These are phyloP conservation scores for Nemurella pictetii DNA, from an alignment of 2,888 invertebrate species.

Conservation along the genomic window DNA sequence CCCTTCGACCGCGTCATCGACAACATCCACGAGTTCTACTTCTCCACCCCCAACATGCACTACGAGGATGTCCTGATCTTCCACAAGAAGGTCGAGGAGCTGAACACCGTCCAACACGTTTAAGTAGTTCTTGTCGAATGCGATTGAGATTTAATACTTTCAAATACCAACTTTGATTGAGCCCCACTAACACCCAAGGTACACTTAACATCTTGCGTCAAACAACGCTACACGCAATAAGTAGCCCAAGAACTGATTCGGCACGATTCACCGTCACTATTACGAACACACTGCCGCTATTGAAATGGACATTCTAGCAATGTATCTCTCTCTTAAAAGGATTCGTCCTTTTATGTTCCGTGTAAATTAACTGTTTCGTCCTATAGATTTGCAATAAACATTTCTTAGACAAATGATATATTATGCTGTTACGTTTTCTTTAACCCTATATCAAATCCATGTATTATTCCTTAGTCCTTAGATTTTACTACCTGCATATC, in stretches of 20 bases:
- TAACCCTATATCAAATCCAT: not conserved
- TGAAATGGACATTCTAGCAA: not conserved
- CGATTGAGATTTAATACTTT: not conserved
- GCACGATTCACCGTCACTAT: not conserved
- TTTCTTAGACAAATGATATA: slow-evolving; percentile 5
- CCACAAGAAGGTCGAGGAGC: slow-evolving; percentile 54
- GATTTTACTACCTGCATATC: not conserved
- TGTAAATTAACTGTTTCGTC: slow-evolving; percentile 20
- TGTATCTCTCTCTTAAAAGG: slow-evolving; percentile 16
- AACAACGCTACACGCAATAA: not conserved
- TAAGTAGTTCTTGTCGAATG: not conserved
- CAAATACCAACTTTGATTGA: not conserved
- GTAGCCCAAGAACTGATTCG: slow-evolving; percentile 22
- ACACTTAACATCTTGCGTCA: not conserved
- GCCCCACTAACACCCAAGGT: not conserved
- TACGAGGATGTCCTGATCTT: slow-evolving; percentile 63
- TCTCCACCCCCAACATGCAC: slow-evolving; percentile 61
- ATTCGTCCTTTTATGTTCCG: not conserved
- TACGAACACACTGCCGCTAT: not conserved
- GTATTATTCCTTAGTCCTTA: not conserved
- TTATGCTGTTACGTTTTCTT: not conserved
- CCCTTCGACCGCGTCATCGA: slow-evolving; percentile 61
- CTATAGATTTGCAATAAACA: slow-evolving; percentile 18
- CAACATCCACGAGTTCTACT: slow-evolving; percentile 45
- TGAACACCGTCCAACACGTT: slow-evolving; percentile 32